Base-by-base conservation (phyloP, 1,140 invertebrate species). In the Anastrepha ludens region DNA sequence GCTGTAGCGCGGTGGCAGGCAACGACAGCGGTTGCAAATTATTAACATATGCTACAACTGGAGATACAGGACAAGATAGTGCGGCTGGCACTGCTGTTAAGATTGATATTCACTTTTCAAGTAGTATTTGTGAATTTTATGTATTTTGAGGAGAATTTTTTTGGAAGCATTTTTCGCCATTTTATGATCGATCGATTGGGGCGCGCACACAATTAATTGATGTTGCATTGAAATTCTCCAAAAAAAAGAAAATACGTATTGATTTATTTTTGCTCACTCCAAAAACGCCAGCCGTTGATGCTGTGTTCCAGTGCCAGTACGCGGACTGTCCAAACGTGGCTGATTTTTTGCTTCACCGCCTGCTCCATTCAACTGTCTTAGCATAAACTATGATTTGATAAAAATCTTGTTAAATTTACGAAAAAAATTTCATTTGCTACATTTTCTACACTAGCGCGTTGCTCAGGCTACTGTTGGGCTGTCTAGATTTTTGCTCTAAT, bases 21-120 rank as follows among this genome's bases (percentile, higher is more conserved):
- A 81, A 81, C 44, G 74, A 81, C 74, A 81, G 50, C 74, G 55
- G 11, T 81, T 81, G 74, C 74, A 81, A 81, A 81, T 81, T 81
- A 81, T 81, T 41, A 13, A 81, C 74, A 81, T 58, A 29, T 55
- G 74, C 47, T 81, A 6, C 47, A 0, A n/a, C 74, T 20, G 17
- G 17, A 20, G 74, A 81, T 81, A 81, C 74, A 81, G 74, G n/a
- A 8, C 44, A 3, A 81, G 74, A 81, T 81, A 55, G 74, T n/a
- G 17, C 20, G n/a, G 50, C 50, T 74, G 2, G 44, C 44, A 9
- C 15, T 15, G 67, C 64, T 67, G 9, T 17, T 29, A 47, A 44
- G 41, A n/a, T 74, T 74, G 41, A 17, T 81, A 81, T 55, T 55
- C 6, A 81, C 9, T 81, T 55, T 55, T 11, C 60, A 62, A 62